Base-by-base conservation (phyloP, 1,140 invertebrate species). In the Drosophila prosaltans region DNA sequence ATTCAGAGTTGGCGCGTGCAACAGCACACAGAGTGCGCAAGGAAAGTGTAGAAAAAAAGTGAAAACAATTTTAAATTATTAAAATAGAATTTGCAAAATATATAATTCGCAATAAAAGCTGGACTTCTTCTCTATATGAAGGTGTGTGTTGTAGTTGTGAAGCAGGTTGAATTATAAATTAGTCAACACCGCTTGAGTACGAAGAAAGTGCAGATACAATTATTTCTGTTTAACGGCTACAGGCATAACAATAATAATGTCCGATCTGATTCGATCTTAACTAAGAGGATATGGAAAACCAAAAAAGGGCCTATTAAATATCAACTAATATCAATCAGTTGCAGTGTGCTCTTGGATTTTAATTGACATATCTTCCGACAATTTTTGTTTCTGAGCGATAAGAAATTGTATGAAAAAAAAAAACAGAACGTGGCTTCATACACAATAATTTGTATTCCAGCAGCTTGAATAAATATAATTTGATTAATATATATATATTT, bases 1-100 rank as follows among this genome's bases (percentile, higher is more conserved):
- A 86, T 86, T 86, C 83, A 86, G 82, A 82, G 77, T 83, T 89
- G 67, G 77, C 83, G 84, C 84, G 80, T 80, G 78, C 84, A 86
- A 78, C 74, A 81, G 79, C 69, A 65, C 72, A 69, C 69, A 72
- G 10, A 36, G 63, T 57, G 39, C n/a, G 69, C 62, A 63, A 73
- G 78, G 70, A 68, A 69, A 72, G 79, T 79, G 69, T 76, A 51
- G 16, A 16, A 41, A 41, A 36, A 72, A 69, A 72, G 65, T 78
- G 69, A 69, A 71, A 69, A 81, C 83, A 66, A 70, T 72, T 70
- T 88, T 65, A 72, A 80, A 78, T 76, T 74, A 64, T 76, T 11
- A 45, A 78, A 62, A 65, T 64, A 69, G 36, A 68, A 58, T 57
- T 57, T 51, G 21, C 26, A 67, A 51, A 60, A 24, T 51, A 9